These are phyloP conservation scores for Maccullochella peelii DNA, from an alignment of 2,113 vertebrate species.

Conservation along the genomic window DNA sequence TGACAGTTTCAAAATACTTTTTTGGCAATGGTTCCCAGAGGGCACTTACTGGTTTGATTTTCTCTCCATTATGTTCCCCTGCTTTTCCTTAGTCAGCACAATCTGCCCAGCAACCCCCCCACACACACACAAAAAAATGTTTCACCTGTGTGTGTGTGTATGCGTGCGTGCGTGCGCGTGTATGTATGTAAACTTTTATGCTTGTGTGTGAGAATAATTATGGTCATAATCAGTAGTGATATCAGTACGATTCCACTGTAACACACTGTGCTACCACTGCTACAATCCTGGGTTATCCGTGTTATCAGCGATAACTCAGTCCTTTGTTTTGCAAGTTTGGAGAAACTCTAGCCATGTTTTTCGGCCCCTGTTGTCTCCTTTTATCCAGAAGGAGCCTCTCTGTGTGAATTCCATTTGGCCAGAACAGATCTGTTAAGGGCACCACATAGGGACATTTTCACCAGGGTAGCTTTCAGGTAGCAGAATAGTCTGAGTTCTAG, in stretches of 20 bases:
- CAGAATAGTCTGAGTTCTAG: conserved; percentile 38
- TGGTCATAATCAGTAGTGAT: neutral
- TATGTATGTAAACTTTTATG: neutral
- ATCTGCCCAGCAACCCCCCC: neutral
- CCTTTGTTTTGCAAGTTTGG: conserved; percentile 46
- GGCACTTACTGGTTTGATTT: conserved; percentile 29
- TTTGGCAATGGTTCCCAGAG: conserved; percentile 25
- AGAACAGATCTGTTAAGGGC: conserved; percentile 19
- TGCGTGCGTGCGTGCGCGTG: neutral
- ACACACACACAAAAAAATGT: neutral
- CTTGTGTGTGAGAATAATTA: neutral
- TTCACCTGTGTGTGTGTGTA: neutral
- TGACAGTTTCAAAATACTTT: conserved; percentile 42
- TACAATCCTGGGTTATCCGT: conserved; percentile 62
- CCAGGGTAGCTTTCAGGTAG: conserved; percentile 25
- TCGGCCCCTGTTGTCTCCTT: conserved; percentile 10
- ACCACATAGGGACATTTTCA: conserved; percentile 30
- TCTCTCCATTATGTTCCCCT: conserved; percentile 9
- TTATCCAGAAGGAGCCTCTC: conserved; percentile 39
- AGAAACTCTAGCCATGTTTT: conserved; percentile 27
- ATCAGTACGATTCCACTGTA: neutral
- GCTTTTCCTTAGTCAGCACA: conserved; percentile 15
- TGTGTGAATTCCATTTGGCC: conserved; percentile 36
- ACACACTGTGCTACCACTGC: conserved; percentile 29
- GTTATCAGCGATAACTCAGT: conserved; percentile 60